These are phyloP conservation scores for Pagetopsis macropterus DNA, from an alignment of 2,797 vertebrate genomes.

Conservation along the genomic window DNA sequence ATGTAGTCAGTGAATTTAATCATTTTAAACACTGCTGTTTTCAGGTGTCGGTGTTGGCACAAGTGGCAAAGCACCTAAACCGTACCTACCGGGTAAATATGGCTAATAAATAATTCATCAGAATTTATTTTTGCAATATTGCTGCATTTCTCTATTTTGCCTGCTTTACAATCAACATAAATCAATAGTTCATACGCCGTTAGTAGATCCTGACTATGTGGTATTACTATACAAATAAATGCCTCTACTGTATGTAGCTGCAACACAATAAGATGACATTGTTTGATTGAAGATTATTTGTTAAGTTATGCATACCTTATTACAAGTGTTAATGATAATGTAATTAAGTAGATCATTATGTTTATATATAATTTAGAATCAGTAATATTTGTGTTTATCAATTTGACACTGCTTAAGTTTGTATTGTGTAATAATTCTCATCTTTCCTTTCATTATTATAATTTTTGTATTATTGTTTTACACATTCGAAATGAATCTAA, in stretches of 20 bases:
- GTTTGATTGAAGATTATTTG: neutral
- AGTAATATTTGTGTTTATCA: too few species aligned
- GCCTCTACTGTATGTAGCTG: neutral
- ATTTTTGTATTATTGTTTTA: too few species aligned
- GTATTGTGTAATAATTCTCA: too few species aligned
- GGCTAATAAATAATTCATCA: neutral
- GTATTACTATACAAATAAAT: neutral
- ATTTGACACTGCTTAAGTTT: too few species aligned
- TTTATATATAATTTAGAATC: too few species aligned
- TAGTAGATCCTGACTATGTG: neutral
- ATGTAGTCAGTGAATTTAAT: neutral
- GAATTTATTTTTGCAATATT: neutral
- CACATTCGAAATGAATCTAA: too few species aligned
- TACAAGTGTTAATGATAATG: too few species aligned
- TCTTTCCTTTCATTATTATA: too few species aligned
- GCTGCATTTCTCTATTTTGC: neutral
- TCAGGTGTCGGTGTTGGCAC: slow-evolving; percentile 61
- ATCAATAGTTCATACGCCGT: neutral
- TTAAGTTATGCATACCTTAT: neutral
- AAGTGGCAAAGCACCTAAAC: slow-evolving; percentile 74
- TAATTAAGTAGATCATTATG: too few species aligned
- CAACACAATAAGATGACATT: neutral
- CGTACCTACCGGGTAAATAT: slow-evolving; percentile 66
- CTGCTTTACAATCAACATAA: neutral
- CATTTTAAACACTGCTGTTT: slow-evolving; percentile 33